phyloP scores from a whole-genome alignment of 2,888 invertebrate species.

The Auanema sp. region DNA sequence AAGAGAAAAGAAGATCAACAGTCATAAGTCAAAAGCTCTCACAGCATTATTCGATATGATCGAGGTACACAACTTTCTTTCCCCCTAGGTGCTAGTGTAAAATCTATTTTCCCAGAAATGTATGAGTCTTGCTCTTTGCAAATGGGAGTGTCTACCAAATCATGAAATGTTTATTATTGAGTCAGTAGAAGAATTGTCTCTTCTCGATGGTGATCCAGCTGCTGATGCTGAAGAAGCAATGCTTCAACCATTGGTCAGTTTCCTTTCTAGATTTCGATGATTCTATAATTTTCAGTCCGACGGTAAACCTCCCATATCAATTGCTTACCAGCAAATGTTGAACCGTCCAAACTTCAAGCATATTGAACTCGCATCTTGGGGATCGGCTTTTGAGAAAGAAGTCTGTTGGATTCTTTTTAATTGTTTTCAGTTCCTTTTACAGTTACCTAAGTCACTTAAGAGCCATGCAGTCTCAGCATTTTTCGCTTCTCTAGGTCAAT shows the following conservation, averaged over 20 bases:
- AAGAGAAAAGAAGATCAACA: background rate
- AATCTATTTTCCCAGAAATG: background rate
- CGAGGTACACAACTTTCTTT: conserved; percentile 4
- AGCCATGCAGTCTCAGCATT: conserved; percentile 13
- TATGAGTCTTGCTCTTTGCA: background rate
- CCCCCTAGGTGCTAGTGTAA: too few relatives aligned
- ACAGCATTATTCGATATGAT: background rate
- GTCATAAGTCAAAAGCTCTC: background rate
- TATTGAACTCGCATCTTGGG: conserved; percentile 8
- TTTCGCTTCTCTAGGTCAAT: conserved; percentile 20
- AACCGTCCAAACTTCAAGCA: conserved; percentile 16
- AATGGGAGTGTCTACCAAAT: background rate
- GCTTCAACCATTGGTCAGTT: background rate
- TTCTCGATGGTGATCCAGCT: conserved; percentile 12
- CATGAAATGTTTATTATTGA: conserved; percentile 8
- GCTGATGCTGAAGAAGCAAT: conserved; percentile 9
- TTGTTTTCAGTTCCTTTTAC: background rate
- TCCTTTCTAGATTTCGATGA: background rate
- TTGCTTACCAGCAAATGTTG: conserved; percentile 13
- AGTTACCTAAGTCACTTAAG: background rate
- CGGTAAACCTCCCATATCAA: conserved; percentile 5
- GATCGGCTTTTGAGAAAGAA: conserved; percentile 7
- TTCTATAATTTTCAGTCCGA: conserved; percentile 4
- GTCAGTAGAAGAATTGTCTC: background rate
- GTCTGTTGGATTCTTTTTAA: conserved; percentile 7